phyloP scores from a whole-genome alignment of 2,797 vertebrate genomes.

The Chelonia mydas region DNA sequence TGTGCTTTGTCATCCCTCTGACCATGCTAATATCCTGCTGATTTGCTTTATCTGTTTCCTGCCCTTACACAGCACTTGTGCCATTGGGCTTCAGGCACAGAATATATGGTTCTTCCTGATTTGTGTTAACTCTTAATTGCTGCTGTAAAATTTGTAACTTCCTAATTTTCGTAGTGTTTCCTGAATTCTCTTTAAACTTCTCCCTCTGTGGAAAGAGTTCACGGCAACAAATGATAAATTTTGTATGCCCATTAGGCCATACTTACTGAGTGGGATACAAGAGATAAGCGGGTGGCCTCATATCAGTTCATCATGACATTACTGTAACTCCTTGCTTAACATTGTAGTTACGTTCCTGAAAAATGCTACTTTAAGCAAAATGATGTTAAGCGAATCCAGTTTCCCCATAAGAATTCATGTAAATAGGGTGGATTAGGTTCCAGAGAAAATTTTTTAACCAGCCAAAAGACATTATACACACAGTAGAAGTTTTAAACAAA shows the following conservation, averaged over 20 bases:
- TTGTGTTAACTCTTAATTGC: background rate
- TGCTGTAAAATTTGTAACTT: background rate
- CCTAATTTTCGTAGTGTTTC: background rate
- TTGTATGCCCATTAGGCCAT: background rate
- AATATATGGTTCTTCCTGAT: background rate
- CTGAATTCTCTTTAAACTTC: background rate
- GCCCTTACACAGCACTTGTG: background rate
- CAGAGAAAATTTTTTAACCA: too few relatives aligned
- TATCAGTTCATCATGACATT: background rate
- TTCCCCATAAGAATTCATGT: too few relatives aligned
- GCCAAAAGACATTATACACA: too few relatives aligned
- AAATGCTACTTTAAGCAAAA: too few relatives aligned
- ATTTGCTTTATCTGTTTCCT: background rate
- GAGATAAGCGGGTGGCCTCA: background rate
- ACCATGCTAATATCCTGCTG: background rate
- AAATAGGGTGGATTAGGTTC: too few relatives aligned
- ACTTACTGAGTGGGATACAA: background rate
- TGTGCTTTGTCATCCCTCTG: background rate
- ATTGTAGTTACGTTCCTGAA: too few relatives aligned
- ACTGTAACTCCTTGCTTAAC: too few relatives aligned
- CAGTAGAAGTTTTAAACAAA: too few relatives aligned
- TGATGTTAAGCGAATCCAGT: too few relatives aligned
- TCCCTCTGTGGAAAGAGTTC: background rate
- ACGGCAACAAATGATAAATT: background rate
- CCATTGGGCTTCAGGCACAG: background rate